These are phyloP conservation scores for Drosophila dives DNA, from an alignment of 2,888 invertebrate genomes.

Conservation along the genomic window DNA sequence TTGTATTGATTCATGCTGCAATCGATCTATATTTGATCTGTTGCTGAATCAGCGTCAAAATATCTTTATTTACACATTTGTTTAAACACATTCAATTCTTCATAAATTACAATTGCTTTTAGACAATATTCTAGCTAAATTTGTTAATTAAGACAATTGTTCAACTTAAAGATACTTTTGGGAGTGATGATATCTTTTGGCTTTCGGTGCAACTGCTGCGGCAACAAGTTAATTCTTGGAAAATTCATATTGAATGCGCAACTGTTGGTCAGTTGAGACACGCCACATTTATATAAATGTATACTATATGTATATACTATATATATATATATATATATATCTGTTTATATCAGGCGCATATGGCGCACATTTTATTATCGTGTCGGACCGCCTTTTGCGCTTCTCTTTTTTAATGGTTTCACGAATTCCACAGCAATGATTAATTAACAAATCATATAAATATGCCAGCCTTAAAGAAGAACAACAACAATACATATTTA, in stretches of 20 bases:
- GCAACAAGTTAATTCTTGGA: constrained; percentile 52
- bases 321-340: constrained; percentile 13
- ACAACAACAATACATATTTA: constrained; percentile 44
- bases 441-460: constrained; percentile 74
- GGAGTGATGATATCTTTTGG: constrained; percentile 23
- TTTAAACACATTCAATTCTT: background rate
- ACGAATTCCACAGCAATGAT: constrained; percentile 74
- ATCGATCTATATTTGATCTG: constrained; percentile 2
- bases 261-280: constrained; percentile 57
- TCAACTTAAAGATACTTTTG: constrained; percentile 21
- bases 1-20: background rate
- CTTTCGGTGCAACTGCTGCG: constrained; percentile 32
- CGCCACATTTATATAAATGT: constrained; percentile 16
- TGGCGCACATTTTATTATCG: constrained; percentile 69
- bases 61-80: constrained; percentile 6
- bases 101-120: background rate
- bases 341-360: constrained; percentile 49
- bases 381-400: constrained; percentile 49
- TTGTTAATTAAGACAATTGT: constrained; percentile 19
- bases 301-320: background rate
- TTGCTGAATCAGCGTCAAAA: constrained; percentile 26
- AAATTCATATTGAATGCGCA: constrained; percentile 54
- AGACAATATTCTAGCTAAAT: constrained; percentile 24
- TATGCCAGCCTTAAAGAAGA: constrained; percentile 56
- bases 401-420: constrained; percentile 61